These are phyloP conservation scores for Deroptyus accipitrinus DNA, from an alignment of 2,113 vertebrate species.

Conservation along the genomic window DNA sequence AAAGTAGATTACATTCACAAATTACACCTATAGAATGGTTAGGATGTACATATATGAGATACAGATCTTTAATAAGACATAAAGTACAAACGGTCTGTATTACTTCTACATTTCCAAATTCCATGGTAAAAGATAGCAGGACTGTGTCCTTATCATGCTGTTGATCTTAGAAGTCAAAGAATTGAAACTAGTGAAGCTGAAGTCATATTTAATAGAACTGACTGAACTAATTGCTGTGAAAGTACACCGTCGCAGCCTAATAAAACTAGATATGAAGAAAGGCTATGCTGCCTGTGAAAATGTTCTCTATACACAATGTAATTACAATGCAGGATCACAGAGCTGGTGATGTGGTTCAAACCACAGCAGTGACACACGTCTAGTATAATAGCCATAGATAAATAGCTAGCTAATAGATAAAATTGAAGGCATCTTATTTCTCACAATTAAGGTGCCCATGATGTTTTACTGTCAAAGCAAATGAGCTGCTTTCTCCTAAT, in stretches of 20 bases:
- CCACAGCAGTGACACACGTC: fast-evolving
- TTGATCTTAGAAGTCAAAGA: background rate
- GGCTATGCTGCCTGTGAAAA: background rate
- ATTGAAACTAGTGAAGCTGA: background rate
- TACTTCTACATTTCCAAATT: conserved; percentile 7
- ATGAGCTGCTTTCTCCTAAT: background rate
- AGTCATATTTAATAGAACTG: background rate
- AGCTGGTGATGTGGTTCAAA: background rate
- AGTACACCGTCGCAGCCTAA: background rate
- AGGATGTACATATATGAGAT: background rate
- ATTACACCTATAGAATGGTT: background rate
- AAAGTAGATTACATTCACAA: background rate
- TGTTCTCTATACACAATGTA: background rate
- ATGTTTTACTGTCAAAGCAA: background rate
- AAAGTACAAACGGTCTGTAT: background rate
- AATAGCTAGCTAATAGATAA: background rate
- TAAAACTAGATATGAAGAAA: background rate
- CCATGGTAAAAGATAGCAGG: background rate
- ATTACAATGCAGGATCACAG: background rate
- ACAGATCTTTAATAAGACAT: background rate
- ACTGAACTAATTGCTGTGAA: background rate
- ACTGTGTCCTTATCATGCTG: background rate
- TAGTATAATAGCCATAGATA: background rate
- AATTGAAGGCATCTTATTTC: background rate
- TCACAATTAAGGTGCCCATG: background rate